Percentiles rank a stretch among this genome's conserved stretches.
Conservation (phyloP, 2,797 vertebrate species). For the Tragelaphus eurycerus region DNA sequence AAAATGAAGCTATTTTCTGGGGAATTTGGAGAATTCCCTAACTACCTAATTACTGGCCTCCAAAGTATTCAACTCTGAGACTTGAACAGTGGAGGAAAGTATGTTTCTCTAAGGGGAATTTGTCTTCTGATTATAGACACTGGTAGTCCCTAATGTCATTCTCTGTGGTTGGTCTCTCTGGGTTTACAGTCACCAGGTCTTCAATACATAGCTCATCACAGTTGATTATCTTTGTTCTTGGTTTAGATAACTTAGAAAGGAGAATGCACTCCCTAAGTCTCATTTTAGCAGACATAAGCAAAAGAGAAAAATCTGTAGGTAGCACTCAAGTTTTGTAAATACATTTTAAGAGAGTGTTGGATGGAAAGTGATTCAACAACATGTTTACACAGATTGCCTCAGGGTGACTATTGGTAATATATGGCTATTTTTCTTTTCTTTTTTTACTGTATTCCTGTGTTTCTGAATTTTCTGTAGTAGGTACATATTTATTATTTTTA, state of each 20-base stretch:
- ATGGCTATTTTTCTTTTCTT: background rate
- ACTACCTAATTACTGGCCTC: constrained; percentile 23
- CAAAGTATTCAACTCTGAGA: constrained; percentile 19
- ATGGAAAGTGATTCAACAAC: background rate
- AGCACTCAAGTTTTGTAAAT: background rate
- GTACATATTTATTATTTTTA: background rate
- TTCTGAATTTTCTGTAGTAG: background rate
- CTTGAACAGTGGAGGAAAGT: background rate
- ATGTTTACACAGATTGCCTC: background rate
- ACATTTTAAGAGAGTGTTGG: background rate
- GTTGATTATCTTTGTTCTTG: background rate
- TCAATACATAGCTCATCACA: background rate
- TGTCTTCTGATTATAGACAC: background rate
- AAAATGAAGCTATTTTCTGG: background rate
- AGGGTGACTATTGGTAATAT: background rate
- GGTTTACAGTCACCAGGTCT: background rate
- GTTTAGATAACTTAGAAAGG: background rate
- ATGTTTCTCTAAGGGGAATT: background rate
- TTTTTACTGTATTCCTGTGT: background rate
- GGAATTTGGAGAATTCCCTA: constrained; percentile 35
- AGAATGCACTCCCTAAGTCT: background rate
- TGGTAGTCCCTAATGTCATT: background rate
- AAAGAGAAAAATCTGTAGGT: background rate
- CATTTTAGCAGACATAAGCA: background rate
- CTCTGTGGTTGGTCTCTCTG: background rate